These are phyloP conservation scores for Coptodon rendalli DNA, from an alignment of 2,113 vertebrate genomes.

Conservation along the genomic window DNA sequence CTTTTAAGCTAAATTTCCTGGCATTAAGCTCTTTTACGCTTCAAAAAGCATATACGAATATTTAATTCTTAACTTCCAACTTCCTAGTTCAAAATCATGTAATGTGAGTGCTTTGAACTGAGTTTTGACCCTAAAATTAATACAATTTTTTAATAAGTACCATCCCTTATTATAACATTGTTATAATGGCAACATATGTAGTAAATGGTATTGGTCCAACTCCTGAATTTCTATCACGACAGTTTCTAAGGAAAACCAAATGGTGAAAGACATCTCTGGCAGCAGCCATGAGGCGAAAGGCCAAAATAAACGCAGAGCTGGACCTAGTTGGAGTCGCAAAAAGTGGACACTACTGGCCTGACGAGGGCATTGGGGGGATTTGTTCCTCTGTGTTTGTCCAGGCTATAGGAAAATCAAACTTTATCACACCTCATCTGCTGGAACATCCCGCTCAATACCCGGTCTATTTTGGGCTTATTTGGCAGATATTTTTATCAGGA, in stretches of 20 bases:
- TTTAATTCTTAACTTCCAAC: not conserved
- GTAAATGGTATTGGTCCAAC: not conserved
- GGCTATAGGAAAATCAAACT: not conserved
- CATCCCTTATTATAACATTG: not conserved
- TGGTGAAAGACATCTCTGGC: not conserved
- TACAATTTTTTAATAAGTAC: not conserved
- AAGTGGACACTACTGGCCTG: not conserved
- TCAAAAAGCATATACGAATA: not conserved
- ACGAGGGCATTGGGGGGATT: not conserved
- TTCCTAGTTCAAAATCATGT: not conserved
- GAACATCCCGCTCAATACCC: slow-evolving; percentile 10
- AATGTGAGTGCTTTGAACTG: not conserved
- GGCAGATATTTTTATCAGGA: slow-evolving; percentile 41
- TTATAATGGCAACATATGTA: not conserved
- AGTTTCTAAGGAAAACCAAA: not conserved
- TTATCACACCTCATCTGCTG: slow-evolving; percentile 21
- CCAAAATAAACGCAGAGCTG: not conserved
- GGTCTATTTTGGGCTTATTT: slow-evolving; percentile 52
- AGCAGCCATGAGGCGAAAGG: not conserved
- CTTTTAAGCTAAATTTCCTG: not conserved
- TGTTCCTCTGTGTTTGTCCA: not conserved
- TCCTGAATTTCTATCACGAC: not conserved
- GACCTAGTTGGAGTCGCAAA: not conserved
- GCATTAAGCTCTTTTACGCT: not conserved
- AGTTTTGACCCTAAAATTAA: not conserved